Evolutionary conservation across 92 coral and sea anemone species (phyloP).

Genomic region (Epizoanthus rinbou): DNA sequence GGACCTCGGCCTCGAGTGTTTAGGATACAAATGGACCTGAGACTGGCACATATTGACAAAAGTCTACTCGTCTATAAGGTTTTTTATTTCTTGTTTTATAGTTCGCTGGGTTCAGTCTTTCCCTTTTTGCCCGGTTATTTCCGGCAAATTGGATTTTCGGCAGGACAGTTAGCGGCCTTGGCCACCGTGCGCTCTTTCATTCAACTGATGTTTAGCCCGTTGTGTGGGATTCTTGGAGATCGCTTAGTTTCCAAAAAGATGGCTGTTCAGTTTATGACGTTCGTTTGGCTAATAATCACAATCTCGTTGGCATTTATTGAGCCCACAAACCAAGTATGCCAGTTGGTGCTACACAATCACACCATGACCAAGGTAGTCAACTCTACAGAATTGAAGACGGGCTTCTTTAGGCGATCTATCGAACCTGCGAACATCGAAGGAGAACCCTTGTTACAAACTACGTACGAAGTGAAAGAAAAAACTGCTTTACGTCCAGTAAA

Average conservation of each 20-base stretch:
- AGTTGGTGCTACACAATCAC: conserved; percentile 70
- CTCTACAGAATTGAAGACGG: conserved; percentile 86
- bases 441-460: conserved; percentile 24
- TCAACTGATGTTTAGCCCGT: conserved; percentile 81
- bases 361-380: conserved; percentile 74
- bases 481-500: conserved; percentile 10
- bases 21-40: conserved; percentile 33
- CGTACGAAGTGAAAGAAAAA: conserved; percentile 7
- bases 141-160: conserved; percentile 91
- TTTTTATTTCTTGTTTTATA: conserved; percentile 85
- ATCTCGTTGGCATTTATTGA: conserved; percentile 95
- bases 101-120: conserved; percentile 84
- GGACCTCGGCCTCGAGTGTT: conserved; percentile 33
- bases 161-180: conserved; percentile 74
- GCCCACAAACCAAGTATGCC: conserved; percentile 93
- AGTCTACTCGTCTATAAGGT: conserved; percentile 79
- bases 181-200: conserved; percentile 75
- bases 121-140: conserved; percentile 87
- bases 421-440: conserved; percentile 7
- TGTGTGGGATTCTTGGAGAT: conserved; percentile 92
- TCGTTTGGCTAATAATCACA: conserved; percentile 90
- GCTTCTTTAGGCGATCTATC: conserved; percentile 85
- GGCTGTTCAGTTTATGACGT: conserved; percentile 79
- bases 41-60: conserved; percentile 64
- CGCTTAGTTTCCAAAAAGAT: conserved; percentile 78